Evolutionary conservation across 2,113 vertebrate species (phyloP).

Genomic region (Austrofundulus limnaeus): DNA sequence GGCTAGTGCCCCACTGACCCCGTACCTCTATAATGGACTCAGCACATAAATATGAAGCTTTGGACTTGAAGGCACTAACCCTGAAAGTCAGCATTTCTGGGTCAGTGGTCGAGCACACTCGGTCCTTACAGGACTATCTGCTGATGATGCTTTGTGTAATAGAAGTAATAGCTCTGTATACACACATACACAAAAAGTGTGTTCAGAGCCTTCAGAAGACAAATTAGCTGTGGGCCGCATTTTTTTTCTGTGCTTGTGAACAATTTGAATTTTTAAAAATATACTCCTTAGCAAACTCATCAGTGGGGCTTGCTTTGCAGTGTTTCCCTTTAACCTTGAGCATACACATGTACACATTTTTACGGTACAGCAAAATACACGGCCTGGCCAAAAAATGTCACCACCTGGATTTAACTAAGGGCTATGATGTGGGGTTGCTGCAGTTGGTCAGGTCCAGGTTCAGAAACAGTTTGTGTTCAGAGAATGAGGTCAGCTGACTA

Average conservation of each 20-base stretch:
- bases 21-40: slow-evolving; percentile 60
- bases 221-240: slow-evolving; percentile 14
- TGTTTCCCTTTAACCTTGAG: neutral
- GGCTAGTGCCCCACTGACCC: slow-evolving; percentile 42
- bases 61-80: slow-evolving; percentile 43
- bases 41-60: slow-evolving; percentile 37
- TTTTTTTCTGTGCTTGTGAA: neutral
- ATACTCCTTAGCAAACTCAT: slow-evolving; percentile 1
- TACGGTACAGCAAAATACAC: no score
- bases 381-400: slow-evolving; percentile 1
- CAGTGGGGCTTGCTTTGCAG: neutral
- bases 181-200: slow-evolving; percentile 11
- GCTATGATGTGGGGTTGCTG: no score
- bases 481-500: no score
- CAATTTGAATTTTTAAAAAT: neutral
- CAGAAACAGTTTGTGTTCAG: no score
- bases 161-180: slow-evolving; percentile 39
- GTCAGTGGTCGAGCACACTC: slow-evolving; percentile 41
- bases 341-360: neutral
- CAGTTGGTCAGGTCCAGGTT: no score
- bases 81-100: slow-evolving; percentile 63
- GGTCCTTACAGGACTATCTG: slow-evolving; percentile 27
- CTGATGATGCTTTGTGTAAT: slow-evolving; percentile 52
- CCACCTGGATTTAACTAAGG: no score
- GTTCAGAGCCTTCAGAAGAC: slow-evolving; percentile 17